Evolutionary conservation across 2,113 vertebrate genomes (phyloP), one percentile per base, ranked within the genome.

Genomic region (Ageneiosus marmoratus): DNA sequence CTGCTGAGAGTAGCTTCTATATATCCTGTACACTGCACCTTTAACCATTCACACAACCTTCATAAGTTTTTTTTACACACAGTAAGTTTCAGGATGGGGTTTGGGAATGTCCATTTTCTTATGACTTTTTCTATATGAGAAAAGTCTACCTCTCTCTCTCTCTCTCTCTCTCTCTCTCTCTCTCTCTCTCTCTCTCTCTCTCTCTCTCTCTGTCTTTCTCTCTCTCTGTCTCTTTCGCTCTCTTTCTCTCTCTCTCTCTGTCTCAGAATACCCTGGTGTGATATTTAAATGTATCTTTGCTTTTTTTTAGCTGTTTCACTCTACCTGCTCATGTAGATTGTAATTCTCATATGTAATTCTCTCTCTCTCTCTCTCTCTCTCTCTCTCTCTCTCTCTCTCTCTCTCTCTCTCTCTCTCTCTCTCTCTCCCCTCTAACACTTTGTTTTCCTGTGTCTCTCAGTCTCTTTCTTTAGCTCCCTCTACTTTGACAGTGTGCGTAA

Each of bases 391-490:
- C 29, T 34, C 6, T 18, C 29, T 46, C 6, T 83, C 44, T 89
- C 37, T 82, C n/a, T 83, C 37, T 70, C 7, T 44, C 37, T 24
- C 37, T 24, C 20, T 70, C 37, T 70, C 1, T 4, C 0, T 5
- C 37, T 10, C 67, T 44, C 67, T 24, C 37, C 22, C n/a, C 18
- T 44, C 67, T 44, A 41, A 34, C 62, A 34, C 29, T 69, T 69
- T 69, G 29, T 20, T 69, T 41, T 34, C 65, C 16, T 24, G 37
- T 65, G 63, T 44, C 67, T 70, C 67, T 46, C 63, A 65, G 32
- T 74, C 70, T 74, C 27, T 74, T 74, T 74, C 73, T 55, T 76
- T 76, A 76, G 73, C 50, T 55, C 55, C 73, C 10, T 37, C 50
- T 55, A 29, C 44, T 37, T 65, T 37, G 29, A 65, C 20, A 81